Conservation (phyloP, 2,113 vertebrate species). For the Campylomormyrus tamandua region DNA sequence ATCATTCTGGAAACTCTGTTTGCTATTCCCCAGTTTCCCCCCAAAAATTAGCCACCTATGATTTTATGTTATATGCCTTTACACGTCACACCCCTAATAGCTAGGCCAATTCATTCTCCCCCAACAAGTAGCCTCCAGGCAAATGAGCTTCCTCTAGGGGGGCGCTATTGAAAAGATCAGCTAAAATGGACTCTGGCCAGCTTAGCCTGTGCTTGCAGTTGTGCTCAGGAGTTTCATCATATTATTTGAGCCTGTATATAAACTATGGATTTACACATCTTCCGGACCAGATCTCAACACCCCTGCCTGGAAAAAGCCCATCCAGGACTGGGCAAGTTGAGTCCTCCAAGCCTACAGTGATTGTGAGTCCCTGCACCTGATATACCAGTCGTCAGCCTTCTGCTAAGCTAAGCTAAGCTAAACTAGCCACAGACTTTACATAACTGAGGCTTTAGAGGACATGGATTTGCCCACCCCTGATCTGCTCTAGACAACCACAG, state of each 20-base stretch:
- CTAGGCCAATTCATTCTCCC: background rate
- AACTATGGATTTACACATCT: background rate
- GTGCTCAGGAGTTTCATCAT: background rate
- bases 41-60: background rate
- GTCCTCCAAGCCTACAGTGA: background rate
- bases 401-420: background rate
- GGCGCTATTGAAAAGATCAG: background rate
- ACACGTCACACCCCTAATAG: background rate
- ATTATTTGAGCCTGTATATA: background rate
- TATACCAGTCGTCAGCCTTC: background rate
- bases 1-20: background rate
- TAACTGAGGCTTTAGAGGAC: background rate
- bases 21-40: background rate
- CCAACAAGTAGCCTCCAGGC: background rate
- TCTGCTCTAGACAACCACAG: background rate
- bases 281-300: constrained; percentile 1
- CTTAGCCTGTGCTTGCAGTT: background rate
- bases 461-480: background rate
- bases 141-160: background rate
- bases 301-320: background rate
- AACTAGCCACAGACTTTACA: background rate
- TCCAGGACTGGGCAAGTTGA: background rate
- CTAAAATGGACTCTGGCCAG: background rate
- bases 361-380: background rate
- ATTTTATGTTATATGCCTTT: background rate